Conservation (phyloP, 1,140 invertebrate species). For the Monomorium pharaonis region DNA sequence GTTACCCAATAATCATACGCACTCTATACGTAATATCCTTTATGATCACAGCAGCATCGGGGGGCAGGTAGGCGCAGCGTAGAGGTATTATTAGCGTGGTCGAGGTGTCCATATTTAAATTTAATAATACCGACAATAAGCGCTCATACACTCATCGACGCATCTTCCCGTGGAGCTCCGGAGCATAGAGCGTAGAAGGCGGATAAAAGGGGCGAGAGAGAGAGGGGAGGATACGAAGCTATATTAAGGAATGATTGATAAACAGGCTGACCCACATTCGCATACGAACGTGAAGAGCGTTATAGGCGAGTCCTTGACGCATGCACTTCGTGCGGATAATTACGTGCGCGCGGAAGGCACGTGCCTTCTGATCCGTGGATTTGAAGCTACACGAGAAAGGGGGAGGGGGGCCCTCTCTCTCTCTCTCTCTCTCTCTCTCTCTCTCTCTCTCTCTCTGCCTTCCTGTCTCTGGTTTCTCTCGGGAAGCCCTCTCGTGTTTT, state of each 20-base stretch:
- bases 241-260: constrained; percentile 73
- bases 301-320: constrained; percentile 56
- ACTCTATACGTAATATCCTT: constrained; percentile 3
- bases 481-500: constrained; percentile 47
- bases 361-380: constrained; percentile 65
- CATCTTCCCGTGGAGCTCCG: neutral
- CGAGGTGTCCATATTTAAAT: constrained; percentile 30
- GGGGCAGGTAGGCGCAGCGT: neutral
- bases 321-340: constrained; percentile 70
- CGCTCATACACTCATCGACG: constrained; percentile 31
- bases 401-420: neutral
- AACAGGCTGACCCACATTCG: constrained; percentile 72
- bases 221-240: constrained; percentile 24
- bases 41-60: neutral
- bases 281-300: constrained; percentile 56
- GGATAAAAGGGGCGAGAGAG: constrained; percentile 6
- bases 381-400: constrained; percentile 21
- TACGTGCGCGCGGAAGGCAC: constrained; percentile 58
- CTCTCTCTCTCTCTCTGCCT: constrained; percentile 11
- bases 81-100: constrained; percentile 13
- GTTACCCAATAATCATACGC: neutral
- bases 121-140: constrained; percentile 25
- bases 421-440: constrained; percentile 9
- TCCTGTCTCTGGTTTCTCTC: constrained; percentile 11
- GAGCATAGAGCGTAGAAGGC: neutral